A percentile compares a stretch with the other conserved stretches of the same genome.
Evolutionary conservation across 2,113 vertebrate genomes (phyloP).

Genomic region (Melospiza georgiana): DNA sequence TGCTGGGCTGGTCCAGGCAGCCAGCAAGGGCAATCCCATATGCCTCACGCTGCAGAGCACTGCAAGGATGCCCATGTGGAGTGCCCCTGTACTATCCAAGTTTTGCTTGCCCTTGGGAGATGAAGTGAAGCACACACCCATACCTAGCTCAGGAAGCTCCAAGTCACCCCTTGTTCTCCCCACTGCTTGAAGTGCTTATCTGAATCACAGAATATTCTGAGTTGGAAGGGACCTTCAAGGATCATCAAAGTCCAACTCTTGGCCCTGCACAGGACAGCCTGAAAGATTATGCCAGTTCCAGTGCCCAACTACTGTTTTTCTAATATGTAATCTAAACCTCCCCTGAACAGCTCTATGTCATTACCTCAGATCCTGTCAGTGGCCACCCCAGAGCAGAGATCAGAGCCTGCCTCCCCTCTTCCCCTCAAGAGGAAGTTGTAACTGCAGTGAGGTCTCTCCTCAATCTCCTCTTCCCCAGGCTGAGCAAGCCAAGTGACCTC

Average conservation of each 20-base stretch:
- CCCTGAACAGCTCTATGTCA: background rate
- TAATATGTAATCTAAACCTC: background rate
- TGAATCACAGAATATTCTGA: background rate
- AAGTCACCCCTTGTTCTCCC: background rate
- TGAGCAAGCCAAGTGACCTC: background rate
- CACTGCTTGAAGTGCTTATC: accelerated
- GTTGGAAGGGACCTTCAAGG: background rate
- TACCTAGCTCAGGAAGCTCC: background rate
- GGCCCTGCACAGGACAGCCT: background rate
- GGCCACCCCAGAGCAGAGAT: background rate
- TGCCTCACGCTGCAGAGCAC: background rate
- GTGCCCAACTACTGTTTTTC: background rate
- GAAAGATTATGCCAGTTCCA: background rate
- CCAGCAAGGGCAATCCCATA: background rate
- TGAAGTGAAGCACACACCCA: background rate
- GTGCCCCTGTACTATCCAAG: background rate
- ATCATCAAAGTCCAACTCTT: background rate
- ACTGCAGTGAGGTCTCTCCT: background rate
- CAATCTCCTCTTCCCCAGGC: background rate
- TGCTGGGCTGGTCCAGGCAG: background rate
- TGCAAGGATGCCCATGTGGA: background rate
- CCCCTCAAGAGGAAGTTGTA: accelerated
- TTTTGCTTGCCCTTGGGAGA: background rate
- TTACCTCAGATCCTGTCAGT: accelerated
- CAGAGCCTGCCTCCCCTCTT: background rate